Conservation (phyloP, 2,113 vertebrate genomes). For the Indicator indicator region DNA sequence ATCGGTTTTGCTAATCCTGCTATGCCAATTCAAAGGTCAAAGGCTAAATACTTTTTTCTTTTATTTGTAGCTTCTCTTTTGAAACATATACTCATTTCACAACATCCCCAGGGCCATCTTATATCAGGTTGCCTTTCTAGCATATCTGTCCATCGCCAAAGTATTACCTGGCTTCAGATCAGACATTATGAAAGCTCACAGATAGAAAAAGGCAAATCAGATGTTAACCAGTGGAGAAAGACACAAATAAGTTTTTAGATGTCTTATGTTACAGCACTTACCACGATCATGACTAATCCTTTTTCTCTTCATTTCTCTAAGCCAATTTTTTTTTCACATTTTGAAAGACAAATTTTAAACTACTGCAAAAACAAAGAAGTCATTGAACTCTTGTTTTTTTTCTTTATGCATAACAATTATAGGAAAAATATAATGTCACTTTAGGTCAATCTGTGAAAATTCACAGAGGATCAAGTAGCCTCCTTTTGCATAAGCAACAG, state of each 20-base stretch:
- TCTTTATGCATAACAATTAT: not conserved
- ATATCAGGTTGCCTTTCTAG: not conserved
- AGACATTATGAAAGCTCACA: not conserved
- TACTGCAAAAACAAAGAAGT: not conserved
- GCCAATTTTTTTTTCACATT: not conserved
- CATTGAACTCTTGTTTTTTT: not conserved
- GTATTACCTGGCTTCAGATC: not conserved
- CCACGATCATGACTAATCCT: not conserved
- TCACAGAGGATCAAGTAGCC: slow-evolving; percentile 25
- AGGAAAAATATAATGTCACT: not conserved
- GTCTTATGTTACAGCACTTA: slow-evolving; percentile 1
- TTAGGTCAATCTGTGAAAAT: slow-evolving; percentile 32
- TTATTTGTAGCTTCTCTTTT: not conserved
- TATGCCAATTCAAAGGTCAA: not conserved
- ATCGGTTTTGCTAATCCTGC: not conserved
- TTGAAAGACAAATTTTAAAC: not conserved
- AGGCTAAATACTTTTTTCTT: not conserved
- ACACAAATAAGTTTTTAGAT: not conserved
- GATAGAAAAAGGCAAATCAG: not conserved
- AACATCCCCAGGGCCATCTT: not conserved
- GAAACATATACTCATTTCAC: not conserved
- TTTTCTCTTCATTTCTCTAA: not conserved
- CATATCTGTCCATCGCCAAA: not conserved
- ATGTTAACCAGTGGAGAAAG: not conserved
- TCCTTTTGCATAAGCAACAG: slow-evolving; percentile 6